Evolutionary conservation across 2,797 vertebrate species (phyloP), one percentile per base, ranked within the genome.

Genomic region (Tinamus major): DNA sequence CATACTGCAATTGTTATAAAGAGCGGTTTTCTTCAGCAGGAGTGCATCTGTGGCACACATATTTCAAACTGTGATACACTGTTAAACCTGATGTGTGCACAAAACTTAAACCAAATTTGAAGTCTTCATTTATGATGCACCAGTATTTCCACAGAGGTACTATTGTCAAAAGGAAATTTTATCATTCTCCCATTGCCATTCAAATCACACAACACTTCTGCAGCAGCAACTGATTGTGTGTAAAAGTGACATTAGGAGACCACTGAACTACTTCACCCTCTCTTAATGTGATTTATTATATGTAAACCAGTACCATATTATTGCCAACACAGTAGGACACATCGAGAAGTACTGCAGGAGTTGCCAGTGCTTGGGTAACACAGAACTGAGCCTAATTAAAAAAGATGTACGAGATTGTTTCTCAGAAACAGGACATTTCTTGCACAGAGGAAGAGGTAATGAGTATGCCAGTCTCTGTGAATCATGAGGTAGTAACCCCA

Each of bases 21-120:
- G 44, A 85, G 56, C 75, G 3, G 4, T 1, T 41, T 1, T 39
- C 2, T 75, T 18, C 4, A 1, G 7, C 75, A 35, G 46, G 6
- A 48, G 1, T 61, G 64, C 5, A 6, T 14, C 2, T 37, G 10
- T 26, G n/a, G 20, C 5, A 21, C 9, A 17, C 24, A 3, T 10
- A 46, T 70, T 68, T 71, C n/a, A 71, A 77, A 49, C 26, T 70
- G 4, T 19, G 13, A 20, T 20, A 49, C 5, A 10, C 13, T 8
- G 18, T 12, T 55, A 79, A 71, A 76, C 13, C 11, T 51, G 19
- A 31, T 4, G 7, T 23, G 7, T 24, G 10, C 46, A 51, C 3
- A 41, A 71, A 76, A 10, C 49, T 35, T 64, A 49, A 85, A 64
- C 2, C 4, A 56, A 51, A 19, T 15, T 33, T 85, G 61, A 51